Evolutionary conservation across 2,113 vertebrate genomes (phyloP).

Genomic region (Camelus bactrianus): DNA sequence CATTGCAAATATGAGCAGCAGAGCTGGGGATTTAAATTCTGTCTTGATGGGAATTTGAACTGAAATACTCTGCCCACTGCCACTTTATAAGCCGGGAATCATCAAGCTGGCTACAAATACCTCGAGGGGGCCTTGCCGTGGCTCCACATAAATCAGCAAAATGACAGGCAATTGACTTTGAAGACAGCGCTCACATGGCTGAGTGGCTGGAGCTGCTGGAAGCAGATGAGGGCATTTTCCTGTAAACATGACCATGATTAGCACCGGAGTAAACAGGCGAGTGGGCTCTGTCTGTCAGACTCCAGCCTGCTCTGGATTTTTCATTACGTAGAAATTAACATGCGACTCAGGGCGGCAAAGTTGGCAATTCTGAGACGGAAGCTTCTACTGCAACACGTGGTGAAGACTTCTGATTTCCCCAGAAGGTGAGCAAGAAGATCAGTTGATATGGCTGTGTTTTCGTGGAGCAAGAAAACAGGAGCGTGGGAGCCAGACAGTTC

Average conservation of each 20-base stretch:
- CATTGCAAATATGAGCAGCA: constrained; percentile 70
- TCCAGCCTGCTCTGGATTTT: constrained; percentile 14
- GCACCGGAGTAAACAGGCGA: constrained; percentile 67
- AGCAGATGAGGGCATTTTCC: constrained; percentile 83
- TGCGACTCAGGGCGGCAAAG: neutral
- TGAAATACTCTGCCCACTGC: constrained; percentile 77
- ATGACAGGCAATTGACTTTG: constrained; percentile 83
- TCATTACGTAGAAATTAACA: constrained; percentile 21
- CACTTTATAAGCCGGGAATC: constrained; percentile 74
- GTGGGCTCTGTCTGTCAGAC: constrained; percentile 39
- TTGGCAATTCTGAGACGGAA: neutral
- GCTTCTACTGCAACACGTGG: neutral
- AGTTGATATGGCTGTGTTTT: neutral
- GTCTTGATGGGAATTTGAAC: constrained; percentile 81
- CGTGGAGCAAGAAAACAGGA: neutral
- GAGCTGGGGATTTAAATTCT: constrained; percentile 74
- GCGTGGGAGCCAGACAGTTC: neutral
- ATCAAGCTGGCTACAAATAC: constrained; percentile 77
- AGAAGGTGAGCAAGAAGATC: neutral
- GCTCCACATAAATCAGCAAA: constrained; percentile 79
- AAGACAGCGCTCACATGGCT: constrained; percentile 76
- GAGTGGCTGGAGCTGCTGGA: constrained; percentile 83
- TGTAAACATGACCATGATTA: constrained; percentile 83
- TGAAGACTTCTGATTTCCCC: neutral
- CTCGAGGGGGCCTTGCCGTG: constrained; percentile 77